These are phyloP conservation scores for Leptinotarsa juncta DNA, from an alignment of 2,888 invertebrate genomes.

Conservation along the genomic window DNA sequence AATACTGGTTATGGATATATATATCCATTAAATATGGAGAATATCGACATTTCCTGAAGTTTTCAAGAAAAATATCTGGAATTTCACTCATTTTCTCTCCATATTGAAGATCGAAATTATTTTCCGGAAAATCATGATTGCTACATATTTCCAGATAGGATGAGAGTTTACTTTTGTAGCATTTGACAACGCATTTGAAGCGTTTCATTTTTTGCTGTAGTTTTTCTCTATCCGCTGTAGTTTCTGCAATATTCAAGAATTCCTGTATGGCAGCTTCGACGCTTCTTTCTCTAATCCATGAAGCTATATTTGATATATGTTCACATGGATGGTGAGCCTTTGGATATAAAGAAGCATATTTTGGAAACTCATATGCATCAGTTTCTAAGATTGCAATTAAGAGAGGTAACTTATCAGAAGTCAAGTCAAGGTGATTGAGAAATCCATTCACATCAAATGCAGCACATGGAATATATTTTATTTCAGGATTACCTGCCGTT, in stretches of 20 bases:
- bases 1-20: constrained; percentile 72
- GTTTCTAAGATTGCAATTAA: constrained; percentile 87
- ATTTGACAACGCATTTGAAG: constrained; percentile 66
- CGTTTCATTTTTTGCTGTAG: constrained; percentile 74
- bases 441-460: constrained; percentile 80
- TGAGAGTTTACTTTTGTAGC: constrained; percentile 65
- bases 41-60: constrained; percentile 72
- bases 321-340: constrained; percentile 74
- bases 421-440: constrained; percentile 72
- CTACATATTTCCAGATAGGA: neutral
- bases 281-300: constrained; percentile 80
- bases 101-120: neutral
- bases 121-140: neutral
- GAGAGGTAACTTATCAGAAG: constrained; percentile 77
- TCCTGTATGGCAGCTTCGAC: constrained; percentile 77
- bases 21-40: constrained; percentile 79
- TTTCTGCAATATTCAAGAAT: constrained; percentile 71
- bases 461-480: constrained; percentile 73
- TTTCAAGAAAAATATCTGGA: constrained; percentile 60
- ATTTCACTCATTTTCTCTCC: neutral
- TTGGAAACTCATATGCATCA: constrained; percentile 71
- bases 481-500: constrained; percentile 14
- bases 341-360: constrained; percentile 45
- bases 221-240: constrained; percentile 68
- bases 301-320: neutral